These are phyloP conservation scores for Helicorthomorpha holstii DNA, from an alignment of 1,140 invertebrate species.

Conservation along the genomic window DNA sequence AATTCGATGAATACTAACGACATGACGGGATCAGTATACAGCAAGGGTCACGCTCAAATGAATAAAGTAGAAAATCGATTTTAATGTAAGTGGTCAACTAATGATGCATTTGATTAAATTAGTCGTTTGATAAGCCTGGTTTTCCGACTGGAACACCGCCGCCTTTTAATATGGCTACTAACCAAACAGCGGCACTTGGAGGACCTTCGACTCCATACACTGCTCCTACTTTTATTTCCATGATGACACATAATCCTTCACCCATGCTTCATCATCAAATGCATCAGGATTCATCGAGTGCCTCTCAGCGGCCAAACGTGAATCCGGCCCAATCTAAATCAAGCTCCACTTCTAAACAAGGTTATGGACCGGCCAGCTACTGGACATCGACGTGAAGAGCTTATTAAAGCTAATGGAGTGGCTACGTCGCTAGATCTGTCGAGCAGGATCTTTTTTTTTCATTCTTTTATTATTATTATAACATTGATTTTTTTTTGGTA, in stretches of 20 bases:
- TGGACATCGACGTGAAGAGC: slow-evolving; percentile 16
- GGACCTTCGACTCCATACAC: slow-evolving; percentile 34
- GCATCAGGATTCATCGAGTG: slow-evolving; percentile 49
- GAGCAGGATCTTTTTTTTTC: neutral
- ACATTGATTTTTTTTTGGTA: neutral
- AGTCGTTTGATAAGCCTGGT: slow-evolving; percentile 70
- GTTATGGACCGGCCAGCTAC: slow-evolving; percentile 25
- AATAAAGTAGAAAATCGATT: slow-evolving; percentile 50
- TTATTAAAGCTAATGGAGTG: neutral
- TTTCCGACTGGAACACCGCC: slow-evolving; percentile 68
- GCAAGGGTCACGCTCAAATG: slow-evolving; percentile 50
- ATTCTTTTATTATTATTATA: neutral
- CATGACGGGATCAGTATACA: slow-evolving; percentile 39
- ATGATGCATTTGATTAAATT: neutral
- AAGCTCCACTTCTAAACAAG: slow-evolving; percentile 36
- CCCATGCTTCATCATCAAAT: slow-evolving; percentile 52
- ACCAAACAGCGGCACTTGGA: slow-evolving; percentile 46
- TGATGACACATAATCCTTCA: slow-evolving; percentile 45
- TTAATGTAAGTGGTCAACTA: neutral
- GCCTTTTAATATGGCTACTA: slow-evolving; percentile 53
- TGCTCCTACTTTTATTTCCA: slow-evolving; percentile 43
- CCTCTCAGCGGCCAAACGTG: slow-evolving; percentile 44
- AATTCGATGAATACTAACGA: slow-evolving; percentile 31
- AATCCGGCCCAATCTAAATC: slow-evolving; percentile 44
- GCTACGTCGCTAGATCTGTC: no score